Evolutionary conservation across 2,888 invertebrate genomes (phyloP).

Genomic region (Thelaira solivaga): DNA sequence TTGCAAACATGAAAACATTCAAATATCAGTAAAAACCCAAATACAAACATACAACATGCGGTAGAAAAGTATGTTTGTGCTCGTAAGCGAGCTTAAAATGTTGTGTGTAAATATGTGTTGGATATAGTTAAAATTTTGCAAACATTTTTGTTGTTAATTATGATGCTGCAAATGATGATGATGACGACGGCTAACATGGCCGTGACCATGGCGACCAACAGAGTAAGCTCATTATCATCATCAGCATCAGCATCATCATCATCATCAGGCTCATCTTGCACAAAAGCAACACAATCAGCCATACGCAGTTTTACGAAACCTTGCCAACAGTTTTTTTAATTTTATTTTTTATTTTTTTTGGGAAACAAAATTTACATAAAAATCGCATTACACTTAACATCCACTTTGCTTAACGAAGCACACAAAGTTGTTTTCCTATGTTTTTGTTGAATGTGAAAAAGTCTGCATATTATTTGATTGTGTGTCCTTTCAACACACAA

Average conservation of each 20-base stretch:
- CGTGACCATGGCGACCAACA: constrained; percentile 61
- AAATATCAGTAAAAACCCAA: not conserved
- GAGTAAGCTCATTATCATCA: not conserved
- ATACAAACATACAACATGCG: not conserved
- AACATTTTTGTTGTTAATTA: constrained; percentile 35
- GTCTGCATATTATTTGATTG: constrained; percentile 41
- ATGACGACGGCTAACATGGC: constrained; percentile 41
- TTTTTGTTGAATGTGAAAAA: constrained; percentile 43
- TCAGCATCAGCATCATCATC: constrained; percentile 1
- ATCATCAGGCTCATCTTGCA: not conserved
- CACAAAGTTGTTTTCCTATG: constrained; percentile 63
- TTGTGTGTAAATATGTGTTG: too few species aligned
- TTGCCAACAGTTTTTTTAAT: constrained; percentile 39
- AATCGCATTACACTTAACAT: constrained; percentile 77
- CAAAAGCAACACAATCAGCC: not conserved
- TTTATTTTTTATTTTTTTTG: constrained; percentile 12
- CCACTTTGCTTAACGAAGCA: constrained; percentile 77
- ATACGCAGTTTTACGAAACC: constrained; percentile 5
- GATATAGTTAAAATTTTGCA: constrained; percentile 46
- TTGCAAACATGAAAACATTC: constrained; percentile 44
- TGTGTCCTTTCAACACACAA: constrained; percentile 19
- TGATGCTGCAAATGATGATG: constrained; percentile 26
- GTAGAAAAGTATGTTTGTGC: not conserved
- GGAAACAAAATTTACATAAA: constrained; percentile 75
- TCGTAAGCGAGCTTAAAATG: too few species aligned